Conservation (phyloP, 1,140 invertebrate species). For the Leptinotarsa lineolata region DNA sequence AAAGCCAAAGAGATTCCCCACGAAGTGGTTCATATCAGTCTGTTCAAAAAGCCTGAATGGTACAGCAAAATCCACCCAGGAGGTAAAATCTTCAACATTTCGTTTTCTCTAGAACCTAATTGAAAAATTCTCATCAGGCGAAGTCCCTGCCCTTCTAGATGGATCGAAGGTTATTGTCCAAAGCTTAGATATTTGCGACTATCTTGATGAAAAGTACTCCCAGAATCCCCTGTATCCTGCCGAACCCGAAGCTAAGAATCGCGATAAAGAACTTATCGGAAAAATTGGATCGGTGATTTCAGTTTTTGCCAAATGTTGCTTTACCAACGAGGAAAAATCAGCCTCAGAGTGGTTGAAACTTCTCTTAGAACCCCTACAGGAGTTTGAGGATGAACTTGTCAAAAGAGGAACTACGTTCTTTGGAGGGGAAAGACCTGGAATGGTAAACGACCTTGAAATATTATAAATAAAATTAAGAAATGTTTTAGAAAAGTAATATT, state of each 20-base stretch:
- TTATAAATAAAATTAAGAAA: too few relatives aligned
- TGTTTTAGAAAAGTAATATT: too few relatives aligned
- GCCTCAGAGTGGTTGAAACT: conserved; percentile 44
- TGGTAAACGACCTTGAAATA: conserved; percentile 56
- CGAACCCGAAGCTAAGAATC: conserved; percentile 74
- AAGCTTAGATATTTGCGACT: conserved; percentile 81
- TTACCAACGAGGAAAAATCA: conserved; percentile 39
- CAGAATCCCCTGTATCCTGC: conserved; percentile 69
- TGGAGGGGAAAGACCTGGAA: conserved; percentile 71
- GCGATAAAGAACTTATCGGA: conserved; percentile 78
- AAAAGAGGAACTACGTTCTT: conserved; percentile 69
- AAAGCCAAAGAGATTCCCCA: conserved; percentile 83
- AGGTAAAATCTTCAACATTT: conserved; percentile 33
- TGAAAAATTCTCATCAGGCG: conserved; percentile 54
- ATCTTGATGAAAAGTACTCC: conserved; percentile 80
- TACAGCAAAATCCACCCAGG: conserved; percentile 65
- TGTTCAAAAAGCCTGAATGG: conserved; percentile 87
- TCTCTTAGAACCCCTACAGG: conserved; percentile 61
- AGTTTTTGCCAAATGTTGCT: conserved; percentile 42
- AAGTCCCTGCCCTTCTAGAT: conserved; percentile 78
- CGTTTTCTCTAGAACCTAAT: neutral
- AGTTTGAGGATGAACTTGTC: conserved; percentile 70
- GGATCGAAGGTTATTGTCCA: conserved; percentile 74
- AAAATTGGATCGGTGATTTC: conserved; percentile 59
- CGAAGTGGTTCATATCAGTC: conserved; percentile 82